These are phyloP conservation scores for Drosophila nigromelanica DNA, from an alignment of 1,140 invertebrate species.

Conservation along the genomic window DNA sequence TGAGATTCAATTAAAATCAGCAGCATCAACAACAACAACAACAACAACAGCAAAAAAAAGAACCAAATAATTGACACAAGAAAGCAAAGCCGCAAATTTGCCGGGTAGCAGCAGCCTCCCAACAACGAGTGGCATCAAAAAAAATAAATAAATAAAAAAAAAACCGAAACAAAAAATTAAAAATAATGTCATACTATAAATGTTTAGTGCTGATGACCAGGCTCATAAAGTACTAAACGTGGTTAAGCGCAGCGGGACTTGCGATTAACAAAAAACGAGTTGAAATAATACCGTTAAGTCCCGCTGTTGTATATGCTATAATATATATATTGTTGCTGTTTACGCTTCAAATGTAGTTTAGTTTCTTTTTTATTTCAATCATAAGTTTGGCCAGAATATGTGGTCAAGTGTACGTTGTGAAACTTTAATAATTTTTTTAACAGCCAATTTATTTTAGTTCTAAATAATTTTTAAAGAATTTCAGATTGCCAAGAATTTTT, in stretches of 20 bases:
- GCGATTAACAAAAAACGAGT: not conserved
- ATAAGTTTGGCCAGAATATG: no score
- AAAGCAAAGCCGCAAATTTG: slow-evolving; percentile 79
- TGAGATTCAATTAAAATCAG: slow-evolving; percentile 79
- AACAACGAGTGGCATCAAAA: slow-evolving; percentile 10
- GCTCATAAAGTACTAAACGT: slow-evolving; percentile 61
- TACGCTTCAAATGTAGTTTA: no score
- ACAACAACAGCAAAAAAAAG: slow-evolving; percentile 49
- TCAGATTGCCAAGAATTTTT: no score
- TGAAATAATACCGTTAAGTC: slow-evolving; percentile 10
- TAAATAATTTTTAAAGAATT: no score
- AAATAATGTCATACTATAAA: slow-evolving; percentile 75
- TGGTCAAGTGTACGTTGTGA: no score
- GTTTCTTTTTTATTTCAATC: no score
- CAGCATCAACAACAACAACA: slow-evolving; percentile 18
- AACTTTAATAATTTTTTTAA: no score
- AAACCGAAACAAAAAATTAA: slow-evolving; percentile 22
- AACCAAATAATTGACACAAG: slow-evolving; percentile 79
- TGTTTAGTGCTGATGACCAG: slow-evolving; percentile 61
- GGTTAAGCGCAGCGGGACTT: not conserved
- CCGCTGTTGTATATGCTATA: not conserved
- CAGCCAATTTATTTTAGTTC: no score
- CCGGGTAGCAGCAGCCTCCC: slow-evolving; percentile 29
- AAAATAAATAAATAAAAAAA: slow-evolving; percentile 33
- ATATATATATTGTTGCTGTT: not conserved